phyloP scores from a whole-genome alignment of 2,797 vertebrate genomes.

The Amblyopsis hoosieri region DNA sequence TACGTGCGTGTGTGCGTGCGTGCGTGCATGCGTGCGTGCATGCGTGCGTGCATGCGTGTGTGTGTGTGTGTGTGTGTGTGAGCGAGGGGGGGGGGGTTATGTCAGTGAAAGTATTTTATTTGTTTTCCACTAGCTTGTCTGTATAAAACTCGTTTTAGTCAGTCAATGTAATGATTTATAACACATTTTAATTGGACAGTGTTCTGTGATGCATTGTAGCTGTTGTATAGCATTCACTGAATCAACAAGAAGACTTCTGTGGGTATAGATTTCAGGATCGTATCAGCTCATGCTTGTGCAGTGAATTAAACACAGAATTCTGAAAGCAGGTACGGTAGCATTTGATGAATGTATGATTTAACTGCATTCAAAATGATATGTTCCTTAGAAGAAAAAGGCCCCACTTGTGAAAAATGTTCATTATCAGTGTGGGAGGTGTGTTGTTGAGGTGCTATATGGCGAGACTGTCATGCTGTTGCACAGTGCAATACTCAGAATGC shows the following conservation, averaged over 20 bases:
- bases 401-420: constrained; percentile 76
- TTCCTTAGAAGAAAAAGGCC: constrained; percentile 39
- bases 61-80: constrained; percentile 2
- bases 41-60: neutral
- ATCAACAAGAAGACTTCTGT: constrained; percentile 47
- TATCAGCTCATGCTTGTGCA: constrained; percentile 24
- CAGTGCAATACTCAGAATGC: constrained; percentile 76
- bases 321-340: constrained; percentile 56
- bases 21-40: neutral
- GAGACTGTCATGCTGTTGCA: constrained; percentile 80
- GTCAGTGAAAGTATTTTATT: constrained; percentile 54
- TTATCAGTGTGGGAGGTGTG: constrained; percentile 79
- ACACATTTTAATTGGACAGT: constrained; percentile 63
- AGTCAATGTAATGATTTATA: constrained; percentile 57
- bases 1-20: neutral
- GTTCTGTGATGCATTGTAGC: constrained; percentile 51
- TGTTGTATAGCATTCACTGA: constrained; percentile 32
- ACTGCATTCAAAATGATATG: constrained; percentile 70
- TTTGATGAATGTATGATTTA: constrained; percentile 72
- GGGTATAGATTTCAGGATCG: constrained; percentile 32
- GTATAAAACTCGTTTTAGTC: constrained; percentile 50
- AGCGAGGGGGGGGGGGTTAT: constrained; percentile 29
- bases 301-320: constrained; percentile 59
- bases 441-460: constrained; percentile 76
- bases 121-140: constrained; percentile 28